These are phyloP conservation scores for Tricholaema leucomelas DNA, from an alignment of 2,113 vertebrate genomes.

Conservation along the genomic window DNA sequence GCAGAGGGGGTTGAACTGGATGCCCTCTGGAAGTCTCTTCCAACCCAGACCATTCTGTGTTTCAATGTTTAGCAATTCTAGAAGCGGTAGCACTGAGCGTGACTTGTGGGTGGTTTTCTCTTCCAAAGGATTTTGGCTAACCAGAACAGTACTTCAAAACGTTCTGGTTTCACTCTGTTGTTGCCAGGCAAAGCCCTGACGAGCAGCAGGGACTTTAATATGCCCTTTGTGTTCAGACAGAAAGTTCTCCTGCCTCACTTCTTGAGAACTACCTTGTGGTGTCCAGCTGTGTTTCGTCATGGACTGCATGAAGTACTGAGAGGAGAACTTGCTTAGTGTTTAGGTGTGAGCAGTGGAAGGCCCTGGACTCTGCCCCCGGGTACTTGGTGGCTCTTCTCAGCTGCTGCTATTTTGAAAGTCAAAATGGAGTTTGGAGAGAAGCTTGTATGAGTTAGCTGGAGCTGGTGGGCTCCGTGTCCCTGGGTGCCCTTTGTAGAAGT, in stretches of 20 bases:
- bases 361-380: neutral
- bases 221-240: neutral
- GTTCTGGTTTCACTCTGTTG: neutral
- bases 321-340: neutral
- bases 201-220: neutral
- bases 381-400: neutral
- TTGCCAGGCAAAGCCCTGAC: neutral
- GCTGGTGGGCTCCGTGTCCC: neutral
- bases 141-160: neutral
- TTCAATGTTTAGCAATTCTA: neutral
- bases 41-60: no score
- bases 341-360: neutral
- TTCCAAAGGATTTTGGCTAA: neutral
- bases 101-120: neutral
- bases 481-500: neutral
- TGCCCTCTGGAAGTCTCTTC: no score
- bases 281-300: rapidly evolving
- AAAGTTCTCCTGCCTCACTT: neutral
- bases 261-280: neutral
- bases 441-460: neutral
- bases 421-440: neutral
- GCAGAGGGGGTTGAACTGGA: no score
- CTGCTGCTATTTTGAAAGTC: neutral
- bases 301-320: neutral
- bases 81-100: neutral